These are phyloP conservation scores for Ficedula albicollis DNA, from an alignment of 2,797 vertebrate species.

Conservation along the genomic window DNA sequence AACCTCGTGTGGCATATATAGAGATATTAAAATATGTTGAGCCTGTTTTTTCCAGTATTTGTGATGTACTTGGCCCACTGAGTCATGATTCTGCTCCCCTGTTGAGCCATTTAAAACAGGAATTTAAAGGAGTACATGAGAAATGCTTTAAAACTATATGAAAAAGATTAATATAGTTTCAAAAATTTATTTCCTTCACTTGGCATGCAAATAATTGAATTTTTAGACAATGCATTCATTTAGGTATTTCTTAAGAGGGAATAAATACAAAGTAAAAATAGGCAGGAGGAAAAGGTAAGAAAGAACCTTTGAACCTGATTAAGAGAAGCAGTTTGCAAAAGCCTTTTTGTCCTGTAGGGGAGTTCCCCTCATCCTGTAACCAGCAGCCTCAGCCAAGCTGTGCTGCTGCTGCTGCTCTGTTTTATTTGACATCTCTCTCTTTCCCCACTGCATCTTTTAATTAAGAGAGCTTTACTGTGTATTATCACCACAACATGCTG, in stretches of 20 bases:
- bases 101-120: not conserved
- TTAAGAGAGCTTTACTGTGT: not conserved
- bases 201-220: not conserved
- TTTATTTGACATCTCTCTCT: not conserved
- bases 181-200: not conserved
- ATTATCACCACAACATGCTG: not conserved
- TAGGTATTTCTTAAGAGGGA: not conserved
- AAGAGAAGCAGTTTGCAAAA: not conserved
- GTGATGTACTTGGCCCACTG: not conserved
- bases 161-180: not conserved
- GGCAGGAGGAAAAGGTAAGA: not conserved
- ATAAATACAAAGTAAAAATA: not conserved
- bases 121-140: not conserved
- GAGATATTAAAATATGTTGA: not conserved
- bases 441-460: not conserved
- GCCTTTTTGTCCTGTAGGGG: not conserved
- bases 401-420: not conserved
- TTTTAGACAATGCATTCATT: not conserved
- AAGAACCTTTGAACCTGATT: not conserved
- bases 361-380: not conserved
- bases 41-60: not conserved
- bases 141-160: not conserved
- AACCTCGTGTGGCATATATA: fast-evolving
- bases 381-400: not conserved
- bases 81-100: not conserved